Percentiles rank a stretch among this genome's conserved stretches.
phyloP scores from a whole-genome alignment of 2,113 vertebrate genomes.

The Andinoacara biseriatus region DNA sequence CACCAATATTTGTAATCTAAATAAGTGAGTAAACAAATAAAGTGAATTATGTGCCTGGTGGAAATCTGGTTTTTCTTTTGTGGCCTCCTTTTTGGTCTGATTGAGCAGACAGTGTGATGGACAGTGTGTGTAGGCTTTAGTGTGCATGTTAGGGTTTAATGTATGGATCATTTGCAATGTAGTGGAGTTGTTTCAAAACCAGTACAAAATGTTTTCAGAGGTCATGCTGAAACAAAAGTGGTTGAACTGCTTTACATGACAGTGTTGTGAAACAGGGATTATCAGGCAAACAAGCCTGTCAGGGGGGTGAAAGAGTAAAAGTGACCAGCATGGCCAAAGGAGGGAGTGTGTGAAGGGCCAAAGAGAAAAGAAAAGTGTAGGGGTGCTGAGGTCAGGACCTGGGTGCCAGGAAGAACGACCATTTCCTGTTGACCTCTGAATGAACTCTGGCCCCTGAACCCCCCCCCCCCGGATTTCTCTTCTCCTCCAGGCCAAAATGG shows the following conservation, averaged over 20 bases:
- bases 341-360: constrained; percentile 29
- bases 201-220: background rate
- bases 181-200: background rate
- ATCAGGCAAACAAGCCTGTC: background rate
- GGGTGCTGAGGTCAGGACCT: constrained; percentile 69
- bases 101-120: background rate
- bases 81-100: background rate
- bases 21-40: too few relatives aligned
- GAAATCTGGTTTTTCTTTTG: background rate
- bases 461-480: constrained; percentile 62
- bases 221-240: background rate
- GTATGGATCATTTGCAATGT: too few relatives aligned
- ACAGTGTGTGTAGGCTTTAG: background rate
- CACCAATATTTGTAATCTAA: background rate
- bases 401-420: constrained; percentile 69
- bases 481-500: constrained; percentile 61
- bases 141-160: background rate
- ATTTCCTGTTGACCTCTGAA: constrained; percentile 82
- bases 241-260: constrained; percentile 5
- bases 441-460: constrained; percentile 80
- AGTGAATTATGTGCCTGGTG: background rate
- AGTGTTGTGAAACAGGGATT: background rate
- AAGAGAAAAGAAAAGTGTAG: constrained; percentile 73
- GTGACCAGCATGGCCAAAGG: constrained; percentile 10
- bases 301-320: constrained; percentile 27